These are phyloP conservation scores for Arvicanthis niloticus DNA, from an alignment of 2,113 vertebrate species.

Conservation along the genomic window DNA sequence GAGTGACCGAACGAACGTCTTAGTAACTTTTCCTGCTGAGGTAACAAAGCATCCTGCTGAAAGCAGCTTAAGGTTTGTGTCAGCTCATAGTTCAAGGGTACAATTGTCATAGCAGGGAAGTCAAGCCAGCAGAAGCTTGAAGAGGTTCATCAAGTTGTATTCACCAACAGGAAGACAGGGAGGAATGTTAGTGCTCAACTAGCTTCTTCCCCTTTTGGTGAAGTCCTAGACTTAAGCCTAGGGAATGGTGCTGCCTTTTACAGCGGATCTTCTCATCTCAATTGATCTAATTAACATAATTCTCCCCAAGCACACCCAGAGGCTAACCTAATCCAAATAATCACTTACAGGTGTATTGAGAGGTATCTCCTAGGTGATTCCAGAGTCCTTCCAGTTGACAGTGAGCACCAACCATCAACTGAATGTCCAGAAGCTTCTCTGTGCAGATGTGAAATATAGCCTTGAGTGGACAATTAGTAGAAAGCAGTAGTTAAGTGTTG, in stretches of 20 bases:
- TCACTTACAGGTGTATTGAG: background rate
- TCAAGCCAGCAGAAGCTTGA: background rate
- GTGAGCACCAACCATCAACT: background rate
- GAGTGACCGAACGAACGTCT: background rate
- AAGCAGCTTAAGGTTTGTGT: background rate
- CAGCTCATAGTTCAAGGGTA: background rate
- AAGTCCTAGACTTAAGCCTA: background rate
- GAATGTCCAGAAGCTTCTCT: background rate
- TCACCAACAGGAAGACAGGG: background rate
- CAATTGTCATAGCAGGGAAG: background rate
- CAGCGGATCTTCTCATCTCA: background rate
- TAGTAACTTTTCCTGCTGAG: background rate
- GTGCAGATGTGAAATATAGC: background rate
- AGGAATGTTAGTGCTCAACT: background rate
- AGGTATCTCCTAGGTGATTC: background rate
- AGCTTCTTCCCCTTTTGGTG: background rate
- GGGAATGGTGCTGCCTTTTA: background rate
- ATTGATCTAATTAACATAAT: background rate
- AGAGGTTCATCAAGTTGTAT: background rate
- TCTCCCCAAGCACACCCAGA: background rate
- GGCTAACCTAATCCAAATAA: background rate
- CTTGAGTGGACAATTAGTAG: background rate
- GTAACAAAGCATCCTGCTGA: background rate
- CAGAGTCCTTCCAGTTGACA: background rate
- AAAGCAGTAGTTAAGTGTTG: background rate